Evolutionary conservation across 2,797 vertebrate species (phyloP).

Genomic region (Acrossocheilus wenchowensis): DNA sequence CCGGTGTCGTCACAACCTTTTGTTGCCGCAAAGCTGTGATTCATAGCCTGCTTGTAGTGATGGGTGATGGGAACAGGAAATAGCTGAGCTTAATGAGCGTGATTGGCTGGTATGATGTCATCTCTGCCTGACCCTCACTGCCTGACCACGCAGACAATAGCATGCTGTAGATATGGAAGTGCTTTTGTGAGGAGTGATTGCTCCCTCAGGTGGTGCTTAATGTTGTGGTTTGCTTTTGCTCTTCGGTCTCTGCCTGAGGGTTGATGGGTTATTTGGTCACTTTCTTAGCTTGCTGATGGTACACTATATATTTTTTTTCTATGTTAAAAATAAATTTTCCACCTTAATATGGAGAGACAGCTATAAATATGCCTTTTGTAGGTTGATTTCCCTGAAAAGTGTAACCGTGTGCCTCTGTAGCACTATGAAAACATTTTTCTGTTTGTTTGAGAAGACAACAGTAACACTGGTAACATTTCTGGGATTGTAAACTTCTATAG

Average conservation of each 20-base stretch:
- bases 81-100: slow-evolving; percentile 66
- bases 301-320: not conserved
- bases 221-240: not conserved
- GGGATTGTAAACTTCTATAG: not conserved
- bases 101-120: slow-evolving; percentile 71
- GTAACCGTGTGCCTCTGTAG: not conserved
- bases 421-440: not conserved
- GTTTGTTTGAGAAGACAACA: slow-evolving; percentile 1
- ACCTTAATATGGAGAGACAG: not conserved
- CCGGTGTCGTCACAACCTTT: slow-evolving; percentile 52
- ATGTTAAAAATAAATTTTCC: not conserved
- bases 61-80: slow-evolving; percentile 77
- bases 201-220: slow-evolving; percentile 17
- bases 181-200: slow-evolving; percentile 22
- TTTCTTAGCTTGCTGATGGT: not conserved
- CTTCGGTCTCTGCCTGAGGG: slow-evolving; percentile 42
- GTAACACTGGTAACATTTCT: not conserved
- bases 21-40: slow-evolving; percentile 58
- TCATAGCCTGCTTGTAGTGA: slow-evolving; percentile 43
- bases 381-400: not conserved
- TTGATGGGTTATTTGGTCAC: not conserved
- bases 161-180: slow-evolving; percentile 2
- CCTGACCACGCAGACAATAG: not conserved
- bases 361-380: not conserved
- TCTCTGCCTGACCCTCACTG: slow-evolving; percentile 38